Evolutionary conservation across 1,140 invertebrate genomes (phyloP), one percentile per base, ranked within the genome.

Genomic region (Marisa cornuarietis): DNA sequence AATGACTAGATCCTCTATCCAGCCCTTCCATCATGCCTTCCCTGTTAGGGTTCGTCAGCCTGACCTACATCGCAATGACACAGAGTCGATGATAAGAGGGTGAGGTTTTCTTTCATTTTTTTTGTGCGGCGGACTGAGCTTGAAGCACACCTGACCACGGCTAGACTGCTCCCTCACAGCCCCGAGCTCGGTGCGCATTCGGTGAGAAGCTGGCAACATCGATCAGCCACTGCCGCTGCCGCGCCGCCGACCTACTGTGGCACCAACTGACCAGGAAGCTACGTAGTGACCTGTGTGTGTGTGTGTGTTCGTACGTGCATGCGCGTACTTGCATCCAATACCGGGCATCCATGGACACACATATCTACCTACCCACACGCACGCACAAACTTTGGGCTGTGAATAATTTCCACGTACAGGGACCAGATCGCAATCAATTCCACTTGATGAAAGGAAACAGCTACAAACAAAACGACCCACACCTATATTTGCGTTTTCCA

Each of bases 241-340:
- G 24, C 62, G 24, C 18, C 18, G 62, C 18, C 62, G 24, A 69
- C 42, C 14, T 24, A 1, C 42, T 49, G 71, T 14, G 24, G 31
- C 52, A 31, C 52, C 31, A 51, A n/a, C n/a, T n/a, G n/a, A n/a
- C n/a, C n/a, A n/a, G n/a, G n/a, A n/a, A 31, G 16, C 31, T 49
- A 51, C n/a, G 71, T 49, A 14, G 42, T 31, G 16, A 16, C 52
- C 31, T 49, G 24, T 72, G 71, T 49, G 26, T 49, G 31, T 72
- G 71, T 72, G 71, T 72, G 71, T 72, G 71, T 72, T 42, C 52
- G 71, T 51, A 1, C 22, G 71, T 51, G 71, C 52, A 31, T 51
- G 9, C 3, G 51, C 22, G 13, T 51, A 51, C 18, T n/a, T 24
- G 22, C 42, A 31, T 71, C 5, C 2, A n/a, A 16, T 26, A 14